Conservation (phyloP, 2,797 vertebrate species). For the Cheirogaleus major region DNA sequence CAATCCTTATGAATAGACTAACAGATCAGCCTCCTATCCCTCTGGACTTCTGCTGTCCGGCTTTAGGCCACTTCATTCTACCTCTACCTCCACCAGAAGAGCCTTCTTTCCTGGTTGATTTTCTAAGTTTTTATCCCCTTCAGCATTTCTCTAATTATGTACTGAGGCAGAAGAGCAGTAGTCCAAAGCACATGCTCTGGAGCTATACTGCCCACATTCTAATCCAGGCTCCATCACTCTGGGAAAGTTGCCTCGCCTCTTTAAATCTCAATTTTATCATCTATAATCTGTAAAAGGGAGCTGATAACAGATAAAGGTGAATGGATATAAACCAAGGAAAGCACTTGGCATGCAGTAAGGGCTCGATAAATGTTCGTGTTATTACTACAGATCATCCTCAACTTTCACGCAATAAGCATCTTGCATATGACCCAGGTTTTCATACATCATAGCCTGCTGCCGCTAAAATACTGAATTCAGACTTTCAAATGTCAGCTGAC, state of each 20-base stretch:
- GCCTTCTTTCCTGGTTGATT: neutral
- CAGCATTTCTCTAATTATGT: neutral
- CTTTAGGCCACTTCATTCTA: neutral
- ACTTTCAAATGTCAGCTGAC: neutral
- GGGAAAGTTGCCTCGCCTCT: neutral
- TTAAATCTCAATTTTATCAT: neutral
- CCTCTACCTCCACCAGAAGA: neutral
- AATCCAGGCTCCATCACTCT: neutral
- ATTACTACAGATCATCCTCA: neutral
- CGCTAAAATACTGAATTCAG: neutral
- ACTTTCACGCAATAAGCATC: neutral
- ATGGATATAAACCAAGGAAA: neutral
- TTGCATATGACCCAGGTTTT: neutral
- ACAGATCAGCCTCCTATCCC: neutral
- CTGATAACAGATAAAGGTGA: neutral
- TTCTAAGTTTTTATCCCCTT: neutral
- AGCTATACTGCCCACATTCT: neutral
- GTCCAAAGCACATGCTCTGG: neutral
- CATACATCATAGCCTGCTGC: neutral
- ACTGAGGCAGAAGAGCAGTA: neutral
- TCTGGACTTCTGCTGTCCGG: neutral
- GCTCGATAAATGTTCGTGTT: neutral
- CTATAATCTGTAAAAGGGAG: slow-evolving; percentile 20
- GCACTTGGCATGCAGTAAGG: neutral
- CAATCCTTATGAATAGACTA: neutral